These are phyloP conservation scores for Bryconaethiops microstoma DNA, from an alignment of 2,797 vertebrate species.

Conservation along the genomic window DNA sequence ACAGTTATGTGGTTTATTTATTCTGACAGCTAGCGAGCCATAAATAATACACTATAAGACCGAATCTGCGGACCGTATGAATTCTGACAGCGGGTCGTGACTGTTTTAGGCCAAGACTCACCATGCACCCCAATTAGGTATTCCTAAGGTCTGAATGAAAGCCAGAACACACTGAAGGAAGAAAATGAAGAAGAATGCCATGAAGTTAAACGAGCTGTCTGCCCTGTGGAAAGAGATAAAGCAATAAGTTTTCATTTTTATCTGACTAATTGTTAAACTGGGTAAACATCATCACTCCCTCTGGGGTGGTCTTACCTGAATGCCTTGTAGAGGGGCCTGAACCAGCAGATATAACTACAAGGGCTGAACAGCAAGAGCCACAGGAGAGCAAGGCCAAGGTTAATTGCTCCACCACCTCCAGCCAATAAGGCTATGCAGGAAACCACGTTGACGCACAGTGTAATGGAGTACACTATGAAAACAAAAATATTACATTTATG, in stretches of 20 bases:
- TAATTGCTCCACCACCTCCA: slow-evolving; percentile 76
- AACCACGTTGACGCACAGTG: slow-evolving; percentile 85
- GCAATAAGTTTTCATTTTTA: slow-evolving; percentile 2
- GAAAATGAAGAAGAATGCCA: slow-evolving; percentile 96
- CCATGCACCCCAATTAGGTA: slow-evolving; percentile 90
- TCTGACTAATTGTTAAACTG: neutral
- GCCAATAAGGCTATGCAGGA: slow-evolving; percentile 96
- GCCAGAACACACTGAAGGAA: slow-evolving; percentile 87
- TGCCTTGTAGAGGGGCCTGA: slow-evolving; percentile 94
- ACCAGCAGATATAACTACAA: slow-evolving; percentile 94
- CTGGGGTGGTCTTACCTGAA: slow-evolving; percentile 80
- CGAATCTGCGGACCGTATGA: too few species aligned
- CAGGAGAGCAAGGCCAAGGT: slow-evolving; percentile 89
- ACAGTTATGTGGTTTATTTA: too few species aligned
- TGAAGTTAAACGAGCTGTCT: slow-evolving; percentile 98
- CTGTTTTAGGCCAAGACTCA: slow-evolving; percentile 71
- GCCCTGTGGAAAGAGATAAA: slow-evolving; percentile 75
- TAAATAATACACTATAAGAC: too few species aligned
- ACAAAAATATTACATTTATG: neutral
- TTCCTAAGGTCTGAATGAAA: slow-evolving; percentile 85
- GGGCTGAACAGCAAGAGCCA: slow-evolving; percentile 94
- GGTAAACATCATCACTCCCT: neutral
- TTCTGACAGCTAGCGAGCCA: too few species aligned
- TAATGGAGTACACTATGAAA: slow-evolving; percentile 87
- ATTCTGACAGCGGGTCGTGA: too few species aligned